Conservation (phyloP, 92 coral and sea anemone species). For the Epizoanthus ramosus region DNA sequence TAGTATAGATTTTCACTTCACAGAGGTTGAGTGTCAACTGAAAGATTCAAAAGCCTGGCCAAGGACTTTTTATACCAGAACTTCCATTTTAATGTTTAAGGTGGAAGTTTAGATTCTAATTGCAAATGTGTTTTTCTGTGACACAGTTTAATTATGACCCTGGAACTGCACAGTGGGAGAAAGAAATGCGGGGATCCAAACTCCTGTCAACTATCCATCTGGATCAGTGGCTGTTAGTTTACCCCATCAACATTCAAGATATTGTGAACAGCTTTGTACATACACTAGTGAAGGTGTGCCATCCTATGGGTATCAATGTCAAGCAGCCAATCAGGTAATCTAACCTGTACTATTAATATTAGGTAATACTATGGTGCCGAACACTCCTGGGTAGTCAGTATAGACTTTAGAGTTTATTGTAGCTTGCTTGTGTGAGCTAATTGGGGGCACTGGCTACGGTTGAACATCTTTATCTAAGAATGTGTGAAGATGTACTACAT, state of each 20-base stretch:
- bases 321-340: slow-evolving; percentile 56
- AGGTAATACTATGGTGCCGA: too few species aligned
- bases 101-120: background rate
- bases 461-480: too few species aligned
- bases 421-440: too few species aligned
- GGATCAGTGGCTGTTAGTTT: slow-evolving; percentile 63
- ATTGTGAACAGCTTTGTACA: slow-evolving; percentile 70
- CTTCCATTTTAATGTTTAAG: too few species aligned
- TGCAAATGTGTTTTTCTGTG: background rate
- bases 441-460: too few species aligned
- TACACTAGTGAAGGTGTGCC: slow-evolving; percentile 70
- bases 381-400: too few species aligned
- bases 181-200: slow-evolving; percentile 77
- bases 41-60: too few species aligned
- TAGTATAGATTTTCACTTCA: background rate
- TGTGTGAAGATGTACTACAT: too few species aligned
- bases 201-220: slow-evolving; percentile 77
- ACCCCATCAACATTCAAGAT: slow-evolving; percentile 54
- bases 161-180: slow-evolving; percentile 84
- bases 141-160: slow-evolving; percentile 77
- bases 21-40: too few species aligned
- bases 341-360: too few species aligned
- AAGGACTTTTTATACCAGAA: too few species aligned
- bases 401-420: too few species aligned
- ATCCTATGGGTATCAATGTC: slow-evolving; percentile 83